A percentile compares a stretch with the other conserved stretches of the same genome.
These are phyloP conservation scores for Cyclophora punctaria DNA, from an alignment of 2,888 invertebrate species.

Conservation along the genomic window DNA sequence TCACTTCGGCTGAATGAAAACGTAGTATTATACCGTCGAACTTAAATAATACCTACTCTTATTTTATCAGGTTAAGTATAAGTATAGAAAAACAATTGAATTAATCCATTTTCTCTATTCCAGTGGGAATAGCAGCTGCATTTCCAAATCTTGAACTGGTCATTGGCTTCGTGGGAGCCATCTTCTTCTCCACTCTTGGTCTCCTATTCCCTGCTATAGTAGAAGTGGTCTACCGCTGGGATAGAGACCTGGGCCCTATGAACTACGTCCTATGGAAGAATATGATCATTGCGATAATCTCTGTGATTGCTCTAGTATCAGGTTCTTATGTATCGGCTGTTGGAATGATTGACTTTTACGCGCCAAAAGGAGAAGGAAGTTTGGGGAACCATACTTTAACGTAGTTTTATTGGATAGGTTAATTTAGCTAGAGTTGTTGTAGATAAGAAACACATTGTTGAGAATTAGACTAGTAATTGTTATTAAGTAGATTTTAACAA, in stretches of 20 bases:
- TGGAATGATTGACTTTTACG: constrained; percentile 48
- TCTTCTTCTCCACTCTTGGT: constrained; percentile 83
- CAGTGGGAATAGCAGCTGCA: constrained; percentile 83
- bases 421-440: no score
- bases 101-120: constrained; percentile 3
- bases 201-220: constrained; percentile 83
- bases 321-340: constrained; percentile 55
- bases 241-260: constrained; percentile 76
- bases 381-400: no score
- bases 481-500: no score
- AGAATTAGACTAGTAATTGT: no score
- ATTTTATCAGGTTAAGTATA: no score
- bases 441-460: no score
- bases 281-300: constrained; percentile 46
- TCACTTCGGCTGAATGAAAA: no score
- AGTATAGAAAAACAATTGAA: no score
- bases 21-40: no score
- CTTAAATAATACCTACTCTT: no score
- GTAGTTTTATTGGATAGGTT: no score
- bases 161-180: constrained; percentile 91
- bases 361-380: no score
- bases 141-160: constrained; percentile 91
- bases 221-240: constrained; percentile 82
- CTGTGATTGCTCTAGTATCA: constrained; percentile 49
- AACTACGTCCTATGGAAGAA: constrained; percentile 83